Evolutionary conservation across 2,113 vertebrate genomes (phyloP), one percentile per base, ranked within the genome.

Genomic region (Carassius carassius): DNA sequence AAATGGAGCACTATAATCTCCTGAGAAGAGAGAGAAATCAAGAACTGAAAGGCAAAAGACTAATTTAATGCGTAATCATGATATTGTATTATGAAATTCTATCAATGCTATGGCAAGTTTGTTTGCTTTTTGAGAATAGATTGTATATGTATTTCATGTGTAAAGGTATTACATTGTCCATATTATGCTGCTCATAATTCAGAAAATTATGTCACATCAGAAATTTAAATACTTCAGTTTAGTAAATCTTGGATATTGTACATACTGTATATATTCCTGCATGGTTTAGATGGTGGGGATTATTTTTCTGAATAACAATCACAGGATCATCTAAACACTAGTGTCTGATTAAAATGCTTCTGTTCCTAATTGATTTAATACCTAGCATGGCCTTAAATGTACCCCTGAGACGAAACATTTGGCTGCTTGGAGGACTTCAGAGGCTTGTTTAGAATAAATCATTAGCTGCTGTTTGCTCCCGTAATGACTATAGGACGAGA

Each of bases 401-500:
- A 90, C 93, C 70, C 86, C 75, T 88, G 92, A 91, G 90, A 91
- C 62, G 84, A 91, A 89, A 90, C 81, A 91, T 90, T 89, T 92
- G 88, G 87, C 90, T 94, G 87, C 91, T 78, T 65, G 21, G 91
- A 88, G 83, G 62, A 91, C 86, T 91, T 56, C 41, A 47, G 56
- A 19, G 84, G 81, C 75, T 89, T 92, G 89, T 87, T 70, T 90
- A 90, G 86, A 94, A 93, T 88, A 60, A 86, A 89, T 92, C 90
- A 94, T 95, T 94, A 93, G 84, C 90, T 92, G 86, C 88, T 92
- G 83, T 91, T 92, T 91, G 90, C 85, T 85, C 86, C 81, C 83
- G 84, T 90, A 94, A 93, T 92, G 93, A 91, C 90, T 93, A 54
- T 87, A 84, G 62, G 67, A 73, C 29, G 1, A 47, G 7, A 29